Percentiles rank a stretch among this genome's conserved stretches.
These are phyloP conservation scores for Illadopsis cleaveri DNA, from an alignment of 2,113 vertebrate species.

Conservation along the genomic window DNA sequence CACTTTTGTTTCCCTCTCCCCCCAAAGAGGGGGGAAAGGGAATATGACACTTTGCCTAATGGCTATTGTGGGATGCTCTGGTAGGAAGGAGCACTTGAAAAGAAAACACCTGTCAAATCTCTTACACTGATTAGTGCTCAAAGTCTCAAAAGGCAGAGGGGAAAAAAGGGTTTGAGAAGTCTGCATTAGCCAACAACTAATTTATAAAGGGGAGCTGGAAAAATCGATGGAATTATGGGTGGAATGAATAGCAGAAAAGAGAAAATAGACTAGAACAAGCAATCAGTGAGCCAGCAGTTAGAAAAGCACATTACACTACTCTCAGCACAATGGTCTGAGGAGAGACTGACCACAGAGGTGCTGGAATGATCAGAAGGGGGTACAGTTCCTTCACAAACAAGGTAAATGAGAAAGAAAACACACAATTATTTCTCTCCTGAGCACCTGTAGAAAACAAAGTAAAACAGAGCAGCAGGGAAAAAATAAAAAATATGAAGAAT, in stretches of 20 bases:
- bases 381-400: not conserved
- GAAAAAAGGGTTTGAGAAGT: not conserved
- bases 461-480: not conserved
- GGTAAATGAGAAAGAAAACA: not conserved
- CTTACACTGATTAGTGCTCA: not conserved
- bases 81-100: not conserved
- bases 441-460: not conserved
- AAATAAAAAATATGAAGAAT: not conserved
- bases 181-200: not conserved
- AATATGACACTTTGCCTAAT: not conserved
- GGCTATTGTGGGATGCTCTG: not conserved
- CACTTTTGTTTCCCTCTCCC: not conserved
- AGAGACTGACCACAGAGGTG: not conserved
- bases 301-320: not conserved
- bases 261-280: not conserved
- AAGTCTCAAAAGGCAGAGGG: not conserved
- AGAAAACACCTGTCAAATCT: not conserved
- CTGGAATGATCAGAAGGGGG: not conserved
- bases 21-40: rapidly evolving
- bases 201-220: not conserved
- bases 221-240: not conserved
- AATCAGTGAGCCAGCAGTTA: not conserved
- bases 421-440: slow-evolving; percentile 1
- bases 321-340: not conserved
- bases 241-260: not conserved